A percentile compares a stretch with the other conserved stretches of the same genome.
Evolutionary conservation across 2,888 invertebrate species (phyloP).

Genomic region (Eupithecia inturbata): DNA sequence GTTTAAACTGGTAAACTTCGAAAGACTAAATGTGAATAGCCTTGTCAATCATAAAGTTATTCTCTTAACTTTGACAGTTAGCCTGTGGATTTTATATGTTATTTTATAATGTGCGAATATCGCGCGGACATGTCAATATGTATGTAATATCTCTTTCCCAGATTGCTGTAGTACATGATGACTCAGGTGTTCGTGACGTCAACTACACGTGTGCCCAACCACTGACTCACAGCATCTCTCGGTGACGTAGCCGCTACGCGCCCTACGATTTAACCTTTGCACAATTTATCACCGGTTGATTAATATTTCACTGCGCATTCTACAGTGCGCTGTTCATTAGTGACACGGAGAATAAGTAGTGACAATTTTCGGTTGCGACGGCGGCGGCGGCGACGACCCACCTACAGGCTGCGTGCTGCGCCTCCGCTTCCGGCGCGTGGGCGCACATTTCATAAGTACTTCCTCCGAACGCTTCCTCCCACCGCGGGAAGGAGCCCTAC

Average conservation of each 20-base stretch:
- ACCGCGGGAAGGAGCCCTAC: constrained; percentile 51
- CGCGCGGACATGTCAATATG: constrained; percentile 29
- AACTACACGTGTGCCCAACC: constrained; percentile 68
- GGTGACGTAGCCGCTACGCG: constrained; percentile 62
- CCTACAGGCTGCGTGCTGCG: constrained; percentile 63
- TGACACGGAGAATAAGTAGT: constrained; percentile 16
- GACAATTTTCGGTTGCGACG: constrained; percentile 28
- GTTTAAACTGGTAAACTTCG: background rate
- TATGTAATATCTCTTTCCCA: constrained; percentile 50
- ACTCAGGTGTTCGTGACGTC: constrained; percentile 76
- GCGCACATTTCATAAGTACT: constrained; percentile 74
- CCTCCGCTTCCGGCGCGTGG: constrained; percentile 78
- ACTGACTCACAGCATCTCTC: constrained; percentile 69
- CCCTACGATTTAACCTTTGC: constrained; percentile 62
- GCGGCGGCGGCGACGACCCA: constrained; percentile 46
- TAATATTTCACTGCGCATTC: constrained; percentile 50
- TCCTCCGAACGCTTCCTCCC: constrained; percentile 75
- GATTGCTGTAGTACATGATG: constrained; percentile 60
- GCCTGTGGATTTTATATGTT: constrained; percentile 10
- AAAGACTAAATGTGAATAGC: background rate
- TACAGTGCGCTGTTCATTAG: constrained; percentile 35
- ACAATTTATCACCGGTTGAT: constrained; percentile 57
- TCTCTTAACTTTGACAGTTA: constrained; percentile 9
- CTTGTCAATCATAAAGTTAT: background rate
- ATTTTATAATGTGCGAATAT: constrained; percentile 22